A percentile compares a stretch with the other conserved stretches of the same genome.
Evolutionary conservation across 2,113 vertebrate species (phyloP).

Genomic region (Sigmodon hispidus): DNA sequence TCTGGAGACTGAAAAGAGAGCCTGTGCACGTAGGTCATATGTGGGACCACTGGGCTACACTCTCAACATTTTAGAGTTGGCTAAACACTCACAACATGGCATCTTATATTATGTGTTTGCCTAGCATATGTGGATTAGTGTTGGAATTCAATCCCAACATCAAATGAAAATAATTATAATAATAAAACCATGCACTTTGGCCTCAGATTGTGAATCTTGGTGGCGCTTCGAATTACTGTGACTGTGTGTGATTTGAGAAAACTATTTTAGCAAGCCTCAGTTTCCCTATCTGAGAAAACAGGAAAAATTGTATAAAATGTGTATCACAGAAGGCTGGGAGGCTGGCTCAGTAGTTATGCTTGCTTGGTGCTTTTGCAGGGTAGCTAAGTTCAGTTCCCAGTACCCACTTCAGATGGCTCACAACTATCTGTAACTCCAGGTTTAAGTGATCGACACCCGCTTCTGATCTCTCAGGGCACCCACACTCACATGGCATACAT

Average conservation of each 20-base stretch:
- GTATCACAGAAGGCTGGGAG: background rate
- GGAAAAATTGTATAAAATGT: background rate
- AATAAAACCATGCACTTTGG: background rate
- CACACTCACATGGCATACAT: background rate
- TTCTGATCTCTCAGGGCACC: background rate
- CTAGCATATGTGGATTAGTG: background rate
- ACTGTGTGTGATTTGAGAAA: background rate
- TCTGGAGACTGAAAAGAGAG: background rate
- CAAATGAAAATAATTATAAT: background rate
- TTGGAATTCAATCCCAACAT: background rate
- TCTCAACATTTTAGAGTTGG: background rate
- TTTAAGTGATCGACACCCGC: background rate
- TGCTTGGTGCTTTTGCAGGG: background rate
- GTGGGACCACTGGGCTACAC: background rate
- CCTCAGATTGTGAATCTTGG: background rate
- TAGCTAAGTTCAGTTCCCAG: background rate
- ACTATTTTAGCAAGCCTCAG: background rate
- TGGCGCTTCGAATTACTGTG: background rate
- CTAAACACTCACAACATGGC: too few species aligned
- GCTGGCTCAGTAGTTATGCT: too few species aligned
- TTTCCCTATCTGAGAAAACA: conserved; percentile 17
- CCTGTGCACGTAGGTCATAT: background rate
- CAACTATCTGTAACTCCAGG: background rate
- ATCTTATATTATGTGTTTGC: background rate
- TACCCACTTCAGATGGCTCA: background rate